phyloP scores from a whole-genome alignment of 2,888 invertebrate genomes.

The Choristoneura rosaceana region DNA sequence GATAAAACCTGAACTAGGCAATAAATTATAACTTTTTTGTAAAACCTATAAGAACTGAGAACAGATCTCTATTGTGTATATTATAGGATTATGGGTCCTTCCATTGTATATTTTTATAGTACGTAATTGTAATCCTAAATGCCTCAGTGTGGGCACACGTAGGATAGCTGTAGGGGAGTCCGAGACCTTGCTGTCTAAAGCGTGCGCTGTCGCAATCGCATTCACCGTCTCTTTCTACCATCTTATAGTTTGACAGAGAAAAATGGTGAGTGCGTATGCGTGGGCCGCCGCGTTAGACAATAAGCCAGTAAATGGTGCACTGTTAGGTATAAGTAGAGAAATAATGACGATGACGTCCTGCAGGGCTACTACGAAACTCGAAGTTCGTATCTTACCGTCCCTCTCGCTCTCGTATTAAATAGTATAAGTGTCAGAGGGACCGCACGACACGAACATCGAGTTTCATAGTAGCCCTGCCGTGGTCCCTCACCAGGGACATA shows the following conservation, averaged over 20 bases:
- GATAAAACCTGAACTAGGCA: background rate
- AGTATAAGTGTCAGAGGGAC: too few relatives aligned
- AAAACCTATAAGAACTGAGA: conserved; percentile 3
- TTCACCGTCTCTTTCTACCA: too few relatives aligned
- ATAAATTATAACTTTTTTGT: background rate
- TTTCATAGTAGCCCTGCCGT: too few relatives aligned
- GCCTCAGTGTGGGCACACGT: too few relatives aligned
- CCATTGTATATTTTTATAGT: background rate
- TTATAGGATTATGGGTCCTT: conserved; percentile 1
- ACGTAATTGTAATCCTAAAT: background rate
- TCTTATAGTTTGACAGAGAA: too few relatives aligned
- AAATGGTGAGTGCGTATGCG: background rate
- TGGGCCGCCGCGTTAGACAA: background rate
- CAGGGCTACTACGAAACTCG: too few relatives aligned
- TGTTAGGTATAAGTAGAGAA: background rate
- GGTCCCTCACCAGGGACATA: too few relatives aligned
- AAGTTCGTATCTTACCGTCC: too few relatives aligned
- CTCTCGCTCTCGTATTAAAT: too few relatives aligned
- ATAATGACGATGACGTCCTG: background rate
- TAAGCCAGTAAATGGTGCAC: conserved; percentile 1
- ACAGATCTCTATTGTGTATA: conserved; percentile 28
- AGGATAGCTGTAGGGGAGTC: background rate
- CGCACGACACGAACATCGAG: too few relatives aligned
- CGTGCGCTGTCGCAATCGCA: too few relatives aligned
- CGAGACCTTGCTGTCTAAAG: too few relatives aligned